A percentile compares a stretch with the other conserved stretches of the same genome.
These are phyloP conservation scores for Naja naja DNA, from an alignment of 2,113 vertebrate genomes.

Conservation along the genomic window DNA sequence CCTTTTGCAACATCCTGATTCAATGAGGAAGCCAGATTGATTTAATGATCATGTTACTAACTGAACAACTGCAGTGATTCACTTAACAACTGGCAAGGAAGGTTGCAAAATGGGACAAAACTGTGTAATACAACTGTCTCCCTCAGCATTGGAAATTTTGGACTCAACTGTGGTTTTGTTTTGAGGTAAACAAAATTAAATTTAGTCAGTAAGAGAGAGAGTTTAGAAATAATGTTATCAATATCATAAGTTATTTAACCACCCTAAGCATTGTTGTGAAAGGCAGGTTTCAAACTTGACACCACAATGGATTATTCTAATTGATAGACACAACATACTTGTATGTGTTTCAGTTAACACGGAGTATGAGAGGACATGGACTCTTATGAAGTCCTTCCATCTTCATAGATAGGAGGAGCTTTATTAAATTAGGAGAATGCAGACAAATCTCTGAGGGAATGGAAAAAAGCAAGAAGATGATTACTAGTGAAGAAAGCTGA, in stretches of 20 bases:
- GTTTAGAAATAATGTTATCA: not conserved
- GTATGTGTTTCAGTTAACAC: not conserved
- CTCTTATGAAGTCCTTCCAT: not conserved
- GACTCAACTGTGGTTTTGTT: not conserved
- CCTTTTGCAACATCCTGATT: not conserved
- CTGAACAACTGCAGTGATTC: not conserved
- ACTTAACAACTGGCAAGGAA: not conserved
- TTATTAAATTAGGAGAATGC: not conserved
- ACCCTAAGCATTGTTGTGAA: not conserved
- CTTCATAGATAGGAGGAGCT: not conserved
- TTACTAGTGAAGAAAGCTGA: not conserved
- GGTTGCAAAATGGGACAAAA: not conserved
- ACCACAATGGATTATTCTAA: not conserved
- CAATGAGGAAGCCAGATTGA: not conserved
- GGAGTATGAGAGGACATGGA: not conserved
- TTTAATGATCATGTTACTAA: not conserved
- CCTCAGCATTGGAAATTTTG: not conserved
- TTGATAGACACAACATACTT: not conserved
- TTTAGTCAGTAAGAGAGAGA: not conserved
- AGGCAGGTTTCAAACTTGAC: not conserved
- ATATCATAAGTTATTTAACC: not conserved
- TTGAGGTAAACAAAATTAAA: not conserved
- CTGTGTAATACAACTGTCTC: not conserved
- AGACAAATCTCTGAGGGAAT: not conserved
- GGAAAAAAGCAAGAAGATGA: not conserved